Evolutionary conservation across 2,888 invertebrate genomes (phyloP).

Genomic region (Folsomia manolachei): DNA sequence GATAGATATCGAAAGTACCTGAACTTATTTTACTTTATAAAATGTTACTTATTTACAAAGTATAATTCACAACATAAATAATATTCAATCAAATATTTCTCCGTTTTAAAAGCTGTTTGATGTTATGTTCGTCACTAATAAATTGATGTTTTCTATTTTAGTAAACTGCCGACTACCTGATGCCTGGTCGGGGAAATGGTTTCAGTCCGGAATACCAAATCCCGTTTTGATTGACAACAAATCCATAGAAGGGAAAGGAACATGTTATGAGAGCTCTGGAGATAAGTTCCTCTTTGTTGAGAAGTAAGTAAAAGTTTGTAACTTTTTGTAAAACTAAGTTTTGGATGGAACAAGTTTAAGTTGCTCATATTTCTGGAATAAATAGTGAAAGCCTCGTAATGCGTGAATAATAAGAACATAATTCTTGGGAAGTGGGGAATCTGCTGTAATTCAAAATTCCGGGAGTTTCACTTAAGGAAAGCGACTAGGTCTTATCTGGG

Average conservation of each 20-base stretch:
- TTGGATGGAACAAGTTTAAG: background rate
- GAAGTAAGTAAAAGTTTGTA: conserved; percentile 42
- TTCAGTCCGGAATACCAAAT: conserved; percentile 30
- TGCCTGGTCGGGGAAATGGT: conserved; percentile 35
- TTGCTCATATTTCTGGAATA: no score
- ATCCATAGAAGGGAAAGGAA: conserved; percentile 36
- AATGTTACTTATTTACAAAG: no score
- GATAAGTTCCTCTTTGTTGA: conserved; percentile 42
- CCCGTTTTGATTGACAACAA: conserved; percentile 31
- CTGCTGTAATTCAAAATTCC: background rate
- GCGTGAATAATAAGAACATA: background rate
- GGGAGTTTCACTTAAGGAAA: background rate
- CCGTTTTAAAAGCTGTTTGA: no score
- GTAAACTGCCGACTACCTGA: conserved; percentile 34
- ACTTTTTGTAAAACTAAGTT: background rate
- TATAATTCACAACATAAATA: no score
- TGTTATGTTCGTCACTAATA: no score
- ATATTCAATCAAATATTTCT: no score
- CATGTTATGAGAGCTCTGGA: conserved; percentile 34
- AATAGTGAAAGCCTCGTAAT: background rate
- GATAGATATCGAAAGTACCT: no score
- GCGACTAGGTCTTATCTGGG: no score
- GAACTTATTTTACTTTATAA: no score
- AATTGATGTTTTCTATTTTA: conserved; percentile 7
- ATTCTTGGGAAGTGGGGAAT: background rate